These are phyloP conservation scores for Archivesica marissinica DNA, from an alignment of 1,140 invertebrate species.

Conservation along the genomic window DNA sequence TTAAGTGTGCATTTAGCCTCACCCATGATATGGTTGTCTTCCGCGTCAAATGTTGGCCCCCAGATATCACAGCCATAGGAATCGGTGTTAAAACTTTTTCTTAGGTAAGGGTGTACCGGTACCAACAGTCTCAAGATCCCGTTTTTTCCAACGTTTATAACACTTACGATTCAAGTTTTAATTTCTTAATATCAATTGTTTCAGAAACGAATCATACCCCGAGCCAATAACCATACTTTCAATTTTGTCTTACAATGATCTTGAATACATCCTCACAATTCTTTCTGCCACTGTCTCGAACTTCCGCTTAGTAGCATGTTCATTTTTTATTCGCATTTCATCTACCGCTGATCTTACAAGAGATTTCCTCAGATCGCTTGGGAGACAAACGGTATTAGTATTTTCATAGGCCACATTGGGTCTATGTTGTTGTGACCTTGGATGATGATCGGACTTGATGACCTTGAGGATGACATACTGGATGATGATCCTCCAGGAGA, in stretches of 20 bases:
- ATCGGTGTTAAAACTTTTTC: background rate
- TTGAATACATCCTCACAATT: background rate
- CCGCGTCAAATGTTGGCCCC: background rate
- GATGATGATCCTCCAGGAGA: too few species aligned
- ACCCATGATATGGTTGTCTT: background rate
- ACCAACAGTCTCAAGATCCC: background rate
- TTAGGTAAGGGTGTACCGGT: background rate
- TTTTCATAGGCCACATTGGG: too few species aligned
- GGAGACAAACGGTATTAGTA: too few species aligned
- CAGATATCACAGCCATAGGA: background rate
- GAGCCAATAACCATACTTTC: background rate
- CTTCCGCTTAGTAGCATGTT: too few species aligned
- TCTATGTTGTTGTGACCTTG: too few species aligned
- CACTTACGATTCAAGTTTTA: background rate
- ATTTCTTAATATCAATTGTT: slow-evolving; percentile 25
- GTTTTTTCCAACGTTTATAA: background rate
- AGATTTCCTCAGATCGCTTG: too few species aligned
- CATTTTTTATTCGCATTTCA: too few species aligned
- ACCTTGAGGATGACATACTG: too few species aligned
- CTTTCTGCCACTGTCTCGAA: background rate
- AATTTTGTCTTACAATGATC: slow-evolving; percentile 1
- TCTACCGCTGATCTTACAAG: too few species aligned
- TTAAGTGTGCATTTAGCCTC: background rate
- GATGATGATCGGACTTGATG: too few species aligned
- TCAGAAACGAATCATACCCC: background rate